Evolutionary conservation across 2,113 vertebrate genomes (phyloP), one percentile per base, ranked within the genome.

Genomic region (Turdus rufiventris): DNA sequence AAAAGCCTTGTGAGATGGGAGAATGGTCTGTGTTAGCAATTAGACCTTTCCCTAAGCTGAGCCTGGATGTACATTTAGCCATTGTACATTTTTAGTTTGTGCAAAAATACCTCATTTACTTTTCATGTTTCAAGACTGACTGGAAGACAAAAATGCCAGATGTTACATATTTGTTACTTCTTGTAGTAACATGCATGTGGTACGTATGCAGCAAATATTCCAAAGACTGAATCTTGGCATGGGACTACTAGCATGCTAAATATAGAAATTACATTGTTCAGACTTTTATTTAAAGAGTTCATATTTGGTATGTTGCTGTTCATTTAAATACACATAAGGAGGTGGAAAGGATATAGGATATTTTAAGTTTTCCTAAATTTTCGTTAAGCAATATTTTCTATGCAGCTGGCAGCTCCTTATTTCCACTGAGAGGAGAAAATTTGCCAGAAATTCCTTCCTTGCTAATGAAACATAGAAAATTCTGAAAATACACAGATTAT

Each of bases 261-360:
- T 89, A 94, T 77, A 89, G 77, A 62, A 61, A 89, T 76, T 34
- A 65, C 24, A 79, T 94, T 94, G 77, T 94, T 96, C 83, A 84
- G 75, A 68, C 31, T 82, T 88, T 73, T 83, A 68, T 88, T 94
- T 86, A 53, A 68, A 42, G 61, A 80, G 78, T 78, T 63, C 53
- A 75, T 13, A 61, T 82, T 91, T 91, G 20, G 15, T 89, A 45
- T 76, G 47, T 61, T 65, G 29, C 38, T 57, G 14, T 34, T 87
- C 18, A 88, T 89, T 93, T 86, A 84, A 92, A 81, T 47, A 89
- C 34, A 48, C 53, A 81, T n/a, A 58, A 79, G 56, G 66, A 91
- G 20, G 45, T 85, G 58, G 70, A 85, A 92, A 85, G 66, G 29
- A 82, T 87, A 54, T 28, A 63, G 26, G 50, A 45, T 89, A 87